A percentile compares a stretch with the other conserved stretches of the same genome.
These are phyloP conservation scores for Molanna angustata DNA, from an alignment of 2,888 invertebrate species.

Conservation along the genomic window DNA sequence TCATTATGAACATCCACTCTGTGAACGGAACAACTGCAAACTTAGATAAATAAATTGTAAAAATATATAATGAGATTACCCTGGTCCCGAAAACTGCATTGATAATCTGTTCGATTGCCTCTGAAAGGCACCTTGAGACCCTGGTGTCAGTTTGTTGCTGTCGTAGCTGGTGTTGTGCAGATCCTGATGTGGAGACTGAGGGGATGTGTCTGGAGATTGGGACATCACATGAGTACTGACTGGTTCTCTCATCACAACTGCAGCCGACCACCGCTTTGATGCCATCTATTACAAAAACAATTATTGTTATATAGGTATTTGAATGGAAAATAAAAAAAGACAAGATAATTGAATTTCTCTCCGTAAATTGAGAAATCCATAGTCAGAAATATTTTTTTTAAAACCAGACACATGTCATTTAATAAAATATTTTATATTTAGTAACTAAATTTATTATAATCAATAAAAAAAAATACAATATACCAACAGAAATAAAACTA, in stretches of 20 bases:
- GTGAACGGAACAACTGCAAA: too few species aligned
- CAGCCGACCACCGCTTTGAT: constrained; percentile 81
- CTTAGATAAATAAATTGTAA: too few species aligned
- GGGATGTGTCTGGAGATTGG: constrained; percentile 40
- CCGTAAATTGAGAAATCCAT: too few species aligned
- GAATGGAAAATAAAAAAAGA: too few species aligned
- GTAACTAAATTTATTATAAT: background rate
- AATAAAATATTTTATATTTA: background rate
- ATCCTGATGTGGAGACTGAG: constrained; percentile 38
- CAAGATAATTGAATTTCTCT: too few species aligned
- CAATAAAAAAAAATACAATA: too few species aligned
- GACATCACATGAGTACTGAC: constrained; percentile 41
- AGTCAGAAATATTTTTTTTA: background rate
- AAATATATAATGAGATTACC: constrained; percentile 46
- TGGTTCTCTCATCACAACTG: constrained; percentile 67
- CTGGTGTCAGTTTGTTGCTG: constrained; percentile 25
- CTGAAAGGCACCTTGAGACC: constrained; percentile 45
- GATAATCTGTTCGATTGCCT: constrained; percentile 70
- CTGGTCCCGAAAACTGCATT: constrained; percentile 82
- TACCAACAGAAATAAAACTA: too few species aligned
- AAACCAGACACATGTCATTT: background rate
- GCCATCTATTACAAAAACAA: too few species aligned
- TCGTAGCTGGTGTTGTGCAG: constrained; percentile 23
- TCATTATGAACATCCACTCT: too few species aligned
- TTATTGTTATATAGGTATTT: too few species aligned